Conservation (phyloP, 2,888 invertebrate species). For the Chironomus tentans region DNA sequence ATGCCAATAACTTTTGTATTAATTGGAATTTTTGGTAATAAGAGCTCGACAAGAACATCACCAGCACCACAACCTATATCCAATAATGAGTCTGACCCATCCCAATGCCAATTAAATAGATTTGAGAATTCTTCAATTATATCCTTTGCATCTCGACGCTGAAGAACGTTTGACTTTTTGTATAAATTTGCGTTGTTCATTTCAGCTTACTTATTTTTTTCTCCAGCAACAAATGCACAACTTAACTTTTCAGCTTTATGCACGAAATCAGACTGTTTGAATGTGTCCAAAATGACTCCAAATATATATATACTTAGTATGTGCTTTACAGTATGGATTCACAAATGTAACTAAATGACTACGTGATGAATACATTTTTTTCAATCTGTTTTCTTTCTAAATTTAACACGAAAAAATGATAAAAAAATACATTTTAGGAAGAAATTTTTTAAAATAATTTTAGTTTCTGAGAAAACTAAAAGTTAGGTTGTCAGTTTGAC, state of each 20-base stretch:
- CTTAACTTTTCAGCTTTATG: neutral
- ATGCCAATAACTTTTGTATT: slow-evolving; percentile 50
- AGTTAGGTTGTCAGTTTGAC: no score
- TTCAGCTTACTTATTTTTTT: neutral
- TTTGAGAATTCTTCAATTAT: slow-evolving; percentile 55
- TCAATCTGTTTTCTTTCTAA: no score
- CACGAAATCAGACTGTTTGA: neutral
- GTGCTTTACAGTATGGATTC: neutral
- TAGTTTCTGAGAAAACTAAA: no score
- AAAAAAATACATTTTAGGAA: no score
- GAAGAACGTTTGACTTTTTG: slow-evolving; percentile 55
- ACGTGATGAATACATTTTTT: neutral
- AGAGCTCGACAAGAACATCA: slow-evolving; percentile 53
- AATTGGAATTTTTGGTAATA: slow-evolving; percentile 52
- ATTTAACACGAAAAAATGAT: no score
- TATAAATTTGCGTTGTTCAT: slow-evolving; percentile 62
- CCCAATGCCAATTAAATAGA: slow-evolving; percentile 48
- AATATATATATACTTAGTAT: neutral
- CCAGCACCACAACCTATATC: slow-evolving; percentile 73
- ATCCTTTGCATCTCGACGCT: slow-evolving; percentile 55
- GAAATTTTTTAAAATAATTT: no score
- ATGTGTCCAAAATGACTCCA: neutral
- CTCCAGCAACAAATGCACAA: neutral
- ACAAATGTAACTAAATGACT: neutral
- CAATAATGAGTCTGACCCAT: slow-evolving; percentile 45